phyloP scores from a whole-genome alignment of 30 jellyfish, hydroid and myxozoan genomes.

The Mastigias papua region DNA sequence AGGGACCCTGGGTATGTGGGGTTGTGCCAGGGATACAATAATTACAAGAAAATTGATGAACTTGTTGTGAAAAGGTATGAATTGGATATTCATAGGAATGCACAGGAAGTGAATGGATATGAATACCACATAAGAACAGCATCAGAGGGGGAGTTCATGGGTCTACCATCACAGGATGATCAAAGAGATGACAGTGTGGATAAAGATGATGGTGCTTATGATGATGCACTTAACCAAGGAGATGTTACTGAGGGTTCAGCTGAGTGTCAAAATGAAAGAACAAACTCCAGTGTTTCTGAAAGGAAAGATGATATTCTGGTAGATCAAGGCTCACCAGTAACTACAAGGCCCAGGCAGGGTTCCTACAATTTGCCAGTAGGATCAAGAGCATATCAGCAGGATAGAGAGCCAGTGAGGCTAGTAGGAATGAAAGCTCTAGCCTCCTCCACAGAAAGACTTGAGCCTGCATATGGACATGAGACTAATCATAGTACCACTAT shows the following conservation, averaged over 20 bases:
- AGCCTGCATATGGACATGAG: neutral
- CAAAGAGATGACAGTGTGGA: neutral
- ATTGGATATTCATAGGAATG: conserved; percentile 26
- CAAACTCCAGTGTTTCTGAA: neutral
- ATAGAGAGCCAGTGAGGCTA: conserved; percentile 1
- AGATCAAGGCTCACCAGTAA: neutral
- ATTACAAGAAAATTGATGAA: conserved; percentile 69
- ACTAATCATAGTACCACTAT: neutral
- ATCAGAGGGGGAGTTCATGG: conserved; percentile 26
- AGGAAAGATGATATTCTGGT: neutral
- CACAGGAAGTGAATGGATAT: conserved; percentile 74
- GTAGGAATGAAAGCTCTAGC: neutral
- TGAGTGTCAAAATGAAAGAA: neutral
- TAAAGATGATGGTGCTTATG: neutral
- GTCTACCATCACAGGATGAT: neutral
- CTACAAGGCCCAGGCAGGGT: neutral
- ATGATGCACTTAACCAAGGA: neutral
- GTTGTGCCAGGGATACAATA: conserved; percentile 72
- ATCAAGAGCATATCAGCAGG: neutral
- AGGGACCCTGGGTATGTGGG: conserved; percentile 80
- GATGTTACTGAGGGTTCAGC: neutral
- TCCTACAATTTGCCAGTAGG: neutral
- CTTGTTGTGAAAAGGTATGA: conserved; percentile 63
- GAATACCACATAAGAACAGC: conserved; percentile 48
- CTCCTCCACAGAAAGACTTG: neutral